Conservation (phyloP, 53 echinoderm and acorn worm species). For the Temnopleurus reevesii region DNA sequence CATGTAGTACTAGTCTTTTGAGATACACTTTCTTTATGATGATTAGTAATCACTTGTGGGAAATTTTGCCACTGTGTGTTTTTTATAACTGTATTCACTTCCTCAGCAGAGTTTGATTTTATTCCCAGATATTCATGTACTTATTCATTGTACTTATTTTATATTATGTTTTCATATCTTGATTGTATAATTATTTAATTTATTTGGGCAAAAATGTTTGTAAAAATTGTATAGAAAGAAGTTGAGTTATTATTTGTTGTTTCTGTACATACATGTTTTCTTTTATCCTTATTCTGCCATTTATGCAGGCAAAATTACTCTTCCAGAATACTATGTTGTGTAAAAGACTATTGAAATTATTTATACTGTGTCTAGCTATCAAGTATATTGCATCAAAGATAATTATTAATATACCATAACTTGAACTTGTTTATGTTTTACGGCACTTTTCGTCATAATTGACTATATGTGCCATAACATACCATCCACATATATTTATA, state of each 20-base stretch:
- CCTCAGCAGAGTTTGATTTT: neutral
- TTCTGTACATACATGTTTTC: neutral
- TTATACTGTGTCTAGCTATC: neutral
- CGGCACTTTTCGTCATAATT: too few relatives aligned
- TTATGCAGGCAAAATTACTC: neutral
- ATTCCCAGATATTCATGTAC: neutral
- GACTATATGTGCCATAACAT: neutral
- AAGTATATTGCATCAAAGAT: neutral
- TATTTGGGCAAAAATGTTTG: neutral
- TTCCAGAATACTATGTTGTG: neutral
- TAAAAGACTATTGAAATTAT: conserved; percentile 6
- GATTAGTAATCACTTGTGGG: too few relatives aligned
- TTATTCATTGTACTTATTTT: neutral
- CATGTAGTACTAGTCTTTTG: too few relatives aligned
- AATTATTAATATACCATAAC: too few relatives aligned
- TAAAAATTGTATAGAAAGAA: neutral
- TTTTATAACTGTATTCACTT: conserved; percentile 1
- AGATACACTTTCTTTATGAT: too few relatives aligned
- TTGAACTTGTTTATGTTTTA: too few relatives aligned
- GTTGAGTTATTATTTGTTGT: neutral
- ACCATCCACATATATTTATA: conserved; percentile 6
- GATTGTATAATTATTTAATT: neutral
- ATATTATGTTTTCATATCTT: neutral
- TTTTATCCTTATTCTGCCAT: neutral
- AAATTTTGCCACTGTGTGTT: neutral